A percentile compares a stretch with the other conserved stretches of the same genome.
These are phyloP conservation scores for Aphelinus atriplicis DNA, from an alignment of 1,140 invertebrate species.

Conservation along the genomic window DNA sequence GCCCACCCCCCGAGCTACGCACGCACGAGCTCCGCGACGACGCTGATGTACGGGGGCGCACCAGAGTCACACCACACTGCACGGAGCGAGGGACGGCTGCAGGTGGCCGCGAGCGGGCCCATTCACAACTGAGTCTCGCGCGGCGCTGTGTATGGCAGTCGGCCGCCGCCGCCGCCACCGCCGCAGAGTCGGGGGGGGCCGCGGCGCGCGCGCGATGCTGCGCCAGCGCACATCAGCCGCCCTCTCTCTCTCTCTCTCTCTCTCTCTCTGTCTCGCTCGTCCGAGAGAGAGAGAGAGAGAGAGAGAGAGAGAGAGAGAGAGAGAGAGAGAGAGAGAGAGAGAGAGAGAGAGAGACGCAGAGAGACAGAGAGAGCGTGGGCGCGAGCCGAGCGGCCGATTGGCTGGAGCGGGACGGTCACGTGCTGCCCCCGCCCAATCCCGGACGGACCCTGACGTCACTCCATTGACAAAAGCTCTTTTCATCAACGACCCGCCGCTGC, in stretches of 20 bases:
- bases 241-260: constrained; percentile 27
- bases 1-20: too few relatives aligned
- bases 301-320: constrained; percentile 25
- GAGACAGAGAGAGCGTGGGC: constrained; percentile 38
- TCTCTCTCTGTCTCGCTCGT: not conserved
- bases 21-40: too few relatives aligned
- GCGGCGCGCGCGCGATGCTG: too few relatives aligned
- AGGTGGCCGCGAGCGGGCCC: constrained; percentile 61
- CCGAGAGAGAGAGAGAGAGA: too few relatives aligned
- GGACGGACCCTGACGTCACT: constrained; percentile 62
- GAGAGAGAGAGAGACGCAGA: not conserved
- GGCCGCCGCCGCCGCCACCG: constrained; percentile 41
- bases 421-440: constrained; percentile 56
- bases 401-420: constrained; percentile 54
- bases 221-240: not conserved
- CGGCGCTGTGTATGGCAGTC: constrained; percentile 59
- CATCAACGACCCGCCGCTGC: constrained; percentile 51
- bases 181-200: too few relatives aligned
- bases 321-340: constrained; percentile 9
- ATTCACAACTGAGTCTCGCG: not conserved
- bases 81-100: constrained; percentile 64
- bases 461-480: constrained; percentile 67
- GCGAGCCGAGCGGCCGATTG: constrained; percentile 48
- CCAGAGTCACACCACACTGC: too few relatives aligned
- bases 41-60: too few relatives aligned